Percentiles rank a stretch among this genome's conserved stretches.
These are phyloP conservation scores for Ambastaia sidthimunki DNA, from an alignment of 2,797 vertebrate species.

Conservation along the genomic window DNA sequence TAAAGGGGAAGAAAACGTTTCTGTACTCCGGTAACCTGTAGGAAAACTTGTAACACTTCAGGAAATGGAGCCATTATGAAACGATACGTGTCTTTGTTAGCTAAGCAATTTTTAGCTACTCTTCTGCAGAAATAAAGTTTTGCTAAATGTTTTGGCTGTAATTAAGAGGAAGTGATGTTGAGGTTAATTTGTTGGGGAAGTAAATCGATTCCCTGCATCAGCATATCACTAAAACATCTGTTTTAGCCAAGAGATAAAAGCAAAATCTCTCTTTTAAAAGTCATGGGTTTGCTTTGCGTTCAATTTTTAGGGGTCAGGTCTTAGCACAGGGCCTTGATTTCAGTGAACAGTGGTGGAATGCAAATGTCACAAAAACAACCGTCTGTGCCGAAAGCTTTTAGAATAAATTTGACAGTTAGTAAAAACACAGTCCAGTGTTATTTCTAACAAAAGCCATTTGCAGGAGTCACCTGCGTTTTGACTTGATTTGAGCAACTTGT, in stretches of 20 bases:
- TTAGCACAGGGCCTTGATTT: background rate
- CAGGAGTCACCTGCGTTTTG: background rate
- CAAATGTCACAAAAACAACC: background rate
- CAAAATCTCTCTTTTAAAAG: background rate
- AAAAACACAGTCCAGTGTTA: background rate
- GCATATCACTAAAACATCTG: slow-evolving; percentile 2
- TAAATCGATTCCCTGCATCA: background rate
- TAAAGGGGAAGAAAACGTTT: too few species aligned
- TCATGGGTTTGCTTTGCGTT: background rate
- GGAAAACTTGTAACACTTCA: background rate
- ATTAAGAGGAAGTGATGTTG: background rate
- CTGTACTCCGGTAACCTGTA: too few species aligned
- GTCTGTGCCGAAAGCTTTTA: background rate
- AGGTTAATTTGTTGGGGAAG: background rate
- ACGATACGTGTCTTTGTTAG: background rate
- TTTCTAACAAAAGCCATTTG: background rate
- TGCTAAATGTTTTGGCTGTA: background rate
- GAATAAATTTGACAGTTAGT: background rate
- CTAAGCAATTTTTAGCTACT: background rate
- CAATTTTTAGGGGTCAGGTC: background rate
- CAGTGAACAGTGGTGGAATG: background rate
- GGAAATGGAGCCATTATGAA: background rate
- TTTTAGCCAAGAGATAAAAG: slow-evolving; percentile 20
- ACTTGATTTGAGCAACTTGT: background rate
- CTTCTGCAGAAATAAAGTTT: background rate